phyloP scores from a whole-genome alignment of 2,888 invertebrate species.

The Dusona sp. region DNA sequence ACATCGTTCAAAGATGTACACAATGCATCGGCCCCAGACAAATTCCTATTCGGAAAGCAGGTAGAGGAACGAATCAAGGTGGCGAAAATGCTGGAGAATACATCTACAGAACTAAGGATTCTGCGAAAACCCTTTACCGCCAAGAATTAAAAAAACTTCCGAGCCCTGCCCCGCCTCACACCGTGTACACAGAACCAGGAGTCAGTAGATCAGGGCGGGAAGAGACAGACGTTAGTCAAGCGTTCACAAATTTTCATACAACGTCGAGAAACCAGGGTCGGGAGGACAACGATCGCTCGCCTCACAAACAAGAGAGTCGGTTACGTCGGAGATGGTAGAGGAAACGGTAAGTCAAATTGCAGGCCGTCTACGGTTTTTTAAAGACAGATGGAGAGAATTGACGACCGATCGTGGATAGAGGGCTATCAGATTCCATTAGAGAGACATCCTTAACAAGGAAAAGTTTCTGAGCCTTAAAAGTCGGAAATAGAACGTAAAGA shows the following conservation, averaged over 20 bases:
- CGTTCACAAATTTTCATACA: slow-evolving; percentile 13
- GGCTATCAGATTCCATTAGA: slow-evolving; percentile 62
- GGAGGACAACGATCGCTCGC: slow-evolving; percentile 12
- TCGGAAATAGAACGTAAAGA: slow-evolving; percentile 21
- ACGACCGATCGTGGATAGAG: slow-evolving; percentile 56
- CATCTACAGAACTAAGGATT: slow-evolving; percentile 46
- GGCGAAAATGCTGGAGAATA: slow-evolving; percentile 37
- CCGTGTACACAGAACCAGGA: slow-evolving; percentile 1
- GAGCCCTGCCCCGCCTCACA: slow-evolving; percentile 45
- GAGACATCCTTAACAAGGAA: slow-evolving; percentile 22
- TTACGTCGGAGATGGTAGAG: slow-evolving; percentile 41
- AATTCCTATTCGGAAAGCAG: slow-evolving; percentile 48
- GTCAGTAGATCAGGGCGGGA: slow-evolving; percentile 30
- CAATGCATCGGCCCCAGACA: slow-evolving; percentile 29
- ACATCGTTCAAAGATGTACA: slow-evolving; percentile 40
- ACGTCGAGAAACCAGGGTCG: slow-evolving; percentile 10
- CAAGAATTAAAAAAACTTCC: slow-evolving; percentile 61
- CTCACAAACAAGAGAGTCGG: slow-evolving; percentile 35
- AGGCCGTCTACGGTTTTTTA: slow-evolving; percentile 53
- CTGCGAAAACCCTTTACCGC: slow-evolving; percentile 5
- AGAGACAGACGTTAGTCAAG: neutral
- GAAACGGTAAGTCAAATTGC: slow-evolving; percentile 53
- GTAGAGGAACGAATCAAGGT: slow-evolving; percentile 41
- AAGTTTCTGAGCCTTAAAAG: neutral
- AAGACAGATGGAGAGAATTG: slow-evolving; percentile 38